Conservation (phyloP, 2,888 invertebrate species). For the Hirtodrosophila cameraria region DNA sequence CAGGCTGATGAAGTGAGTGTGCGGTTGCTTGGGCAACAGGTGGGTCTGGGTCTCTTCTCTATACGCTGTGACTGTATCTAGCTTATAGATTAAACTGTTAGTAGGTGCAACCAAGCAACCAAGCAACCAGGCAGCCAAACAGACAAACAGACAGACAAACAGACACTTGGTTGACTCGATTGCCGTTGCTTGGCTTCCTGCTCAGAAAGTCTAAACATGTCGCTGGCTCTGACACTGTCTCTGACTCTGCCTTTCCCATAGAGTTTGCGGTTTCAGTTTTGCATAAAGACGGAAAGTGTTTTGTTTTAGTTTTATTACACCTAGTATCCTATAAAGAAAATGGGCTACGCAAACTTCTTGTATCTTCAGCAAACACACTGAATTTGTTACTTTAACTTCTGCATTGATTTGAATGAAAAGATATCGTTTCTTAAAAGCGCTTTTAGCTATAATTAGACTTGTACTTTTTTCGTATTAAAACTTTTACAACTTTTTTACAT, state of each 20-base stretch:
- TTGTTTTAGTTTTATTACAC: conserved; percentile 30
- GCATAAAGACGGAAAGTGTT: conserved; percentile 74
- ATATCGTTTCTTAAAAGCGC: no score
- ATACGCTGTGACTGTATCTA: background rate
- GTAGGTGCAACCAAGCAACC: conserved; percentile 61
- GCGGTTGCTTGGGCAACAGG: conserved; percentile 16
- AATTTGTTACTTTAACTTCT: background rate
- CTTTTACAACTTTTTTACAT: no score
- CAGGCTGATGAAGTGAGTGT: conserved; percentile 29
- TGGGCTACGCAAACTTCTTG: background rate
- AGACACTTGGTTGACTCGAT: conserved; percentile 43
- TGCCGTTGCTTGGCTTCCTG: conserved; percentile 69
- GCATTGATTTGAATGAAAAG: no score
- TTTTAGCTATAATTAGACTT: no score
- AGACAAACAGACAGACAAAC: conserved; percentile 16
- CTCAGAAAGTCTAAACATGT: conserved; percentile 74
- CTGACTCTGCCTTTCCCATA: conserved; percentile 59
- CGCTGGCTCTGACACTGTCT: conserved; percentile 45
- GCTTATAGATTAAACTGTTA: conserved; percentile 39
- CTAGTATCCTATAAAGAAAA: background rate
- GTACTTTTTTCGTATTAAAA: no score
- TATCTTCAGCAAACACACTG: background rate
- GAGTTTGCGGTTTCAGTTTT: conserved; percentile 59
- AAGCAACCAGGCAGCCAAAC: conserved; percentile 25
- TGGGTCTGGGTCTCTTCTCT: background rate